Percentiles rank a stretch among this genome's conserved stretches.
Conservation (phyloP, 2,113 vertebrate species). For the Cyrtonyx montezumae region DNA sequence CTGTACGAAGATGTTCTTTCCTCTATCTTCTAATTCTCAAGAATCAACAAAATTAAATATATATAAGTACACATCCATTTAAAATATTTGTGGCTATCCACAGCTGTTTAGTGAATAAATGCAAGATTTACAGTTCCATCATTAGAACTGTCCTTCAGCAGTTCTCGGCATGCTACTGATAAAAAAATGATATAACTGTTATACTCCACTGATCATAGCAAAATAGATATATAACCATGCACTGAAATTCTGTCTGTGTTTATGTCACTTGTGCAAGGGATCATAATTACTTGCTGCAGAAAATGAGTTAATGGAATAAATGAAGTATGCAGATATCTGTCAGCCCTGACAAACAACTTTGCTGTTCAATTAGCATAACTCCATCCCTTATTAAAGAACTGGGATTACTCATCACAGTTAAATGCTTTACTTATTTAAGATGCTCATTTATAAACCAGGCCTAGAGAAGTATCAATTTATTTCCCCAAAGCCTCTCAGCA, state of each 20-base stretch:
- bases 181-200: conserved; percentile 12
- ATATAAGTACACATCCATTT: background rate
- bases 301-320: conserved; percentile 70
- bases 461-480: conserved; percentile 47
- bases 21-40: background rate
- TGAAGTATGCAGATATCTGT: conserved; percentile 61
- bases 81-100: background rate
- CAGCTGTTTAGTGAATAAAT: conserved; percentile 15
- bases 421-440: conserved; percentile 74
- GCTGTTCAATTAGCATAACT: conserved; percentile 75
- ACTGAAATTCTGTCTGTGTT: conserved; percentile 45
- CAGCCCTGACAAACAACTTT: conserved; percentile 69
- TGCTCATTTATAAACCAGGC: conserved; percentile 54
- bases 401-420: conserved; percentile 59
- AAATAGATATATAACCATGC: conserved; percentile 11
- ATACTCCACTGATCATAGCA: conserved; percentile 15
- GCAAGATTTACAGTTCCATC: conserved; percentile 18
- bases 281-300: conserved; percentile 61
- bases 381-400: conserved; percentile 68
- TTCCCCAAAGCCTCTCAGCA: conserved; percentile 3
- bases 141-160: conserved; percentile 8
- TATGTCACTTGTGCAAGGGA: conserved; percentile 53
- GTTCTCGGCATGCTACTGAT: conserved; percentile 22
- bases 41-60: background rate
- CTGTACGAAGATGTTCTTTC: background rate